Percentiles rank a stretch among this genome's conserved stretches.
Conservation (phyloP, 2,797 vertebrate species). For the Hozukius guyotensis region DNA sequence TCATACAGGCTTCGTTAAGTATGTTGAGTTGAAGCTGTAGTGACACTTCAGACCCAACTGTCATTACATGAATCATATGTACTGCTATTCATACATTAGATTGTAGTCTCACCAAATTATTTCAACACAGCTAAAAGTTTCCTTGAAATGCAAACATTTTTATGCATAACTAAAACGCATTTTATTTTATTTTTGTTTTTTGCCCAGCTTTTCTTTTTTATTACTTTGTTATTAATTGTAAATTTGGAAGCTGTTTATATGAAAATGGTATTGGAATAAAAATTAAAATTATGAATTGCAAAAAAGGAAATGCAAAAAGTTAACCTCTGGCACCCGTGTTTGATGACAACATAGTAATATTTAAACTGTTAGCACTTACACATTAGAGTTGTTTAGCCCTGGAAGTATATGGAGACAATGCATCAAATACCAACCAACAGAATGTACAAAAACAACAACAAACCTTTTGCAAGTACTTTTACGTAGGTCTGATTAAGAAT, state of each 20-base stretch:
- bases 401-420: neutral
- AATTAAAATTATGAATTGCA: too few species aligned
- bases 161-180: too few species aligned
- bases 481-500: neutral
- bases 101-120: neutral
- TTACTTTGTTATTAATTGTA: too few species aligned
- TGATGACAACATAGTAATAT: neutral
- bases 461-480: neutral
- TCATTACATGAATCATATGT: neutral
- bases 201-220: too few species aligned
- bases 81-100: neutral
- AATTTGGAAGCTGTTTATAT: too few species aligned
- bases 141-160: neutral
- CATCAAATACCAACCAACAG: neutral
- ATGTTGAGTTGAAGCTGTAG: neutral
- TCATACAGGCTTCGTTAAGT: neutral
- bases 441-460: neutral
- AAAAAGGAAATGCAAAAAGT: too few species aligned
- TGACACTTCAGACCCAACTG: neutral
- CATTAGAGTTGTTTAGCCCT: neutral
- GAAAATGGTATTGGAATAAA: too few species aligned
- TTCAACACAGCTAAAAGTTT: neutral
- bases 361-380: neutral
- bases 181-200: too few species aligned
- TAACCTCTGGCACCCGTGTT: neutral